phyloP scores from a whole-genome alignment of 2,888 invertebrate genomes.

The Morpho achilles region DNA sequence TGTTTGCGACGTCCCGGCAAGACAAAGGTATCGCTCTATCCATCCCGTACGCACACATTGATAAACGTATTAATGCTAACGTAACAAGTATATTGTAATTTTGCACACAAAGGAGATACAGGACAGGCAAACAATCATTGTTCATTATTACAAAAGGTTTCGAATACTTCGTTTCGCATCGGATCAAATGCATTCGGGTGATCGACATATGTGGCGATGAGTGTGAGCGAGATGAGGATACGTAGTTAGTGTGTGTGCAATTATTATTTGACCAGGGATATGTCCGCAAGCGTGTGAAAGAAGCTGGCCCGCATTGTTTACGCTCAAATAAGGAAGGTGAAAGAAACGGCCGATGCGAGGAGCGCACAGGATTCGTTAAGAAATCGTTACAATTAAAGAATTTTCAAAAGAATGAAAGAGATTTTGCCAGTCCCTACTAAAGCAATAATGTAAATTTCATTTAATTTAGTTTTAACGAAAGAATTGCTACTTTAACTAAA shows the following conservation, averaged over 20 bases:
- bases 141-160: conserved; percentile 79
- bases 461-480: no score
- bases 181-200: conserved; percentile 71
- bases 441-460: no score
- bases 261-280: conserved; percentile 79
- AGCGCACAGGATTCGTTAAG: conserved; percentile 56
- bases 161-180: conserved; percentile 75
- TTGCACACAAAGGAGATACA: conserved; percentile 76
- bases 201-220: conserved; percentile 58
- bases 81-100: conserved; percentile 79
- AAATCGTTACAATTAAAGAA: conserved; percentile 55
- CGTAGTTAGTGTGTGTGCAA: conserved; percentile 60
- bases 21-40: conserved; percentile 76
- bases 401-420: conserved; percentile 3
- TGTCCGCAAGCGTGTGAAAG: conserved; percentile 77
- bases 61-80: conserved; percentile 62
- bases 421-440: no score
- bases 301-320: conserved; percentile 73
- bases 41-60: conserved; percentile 71
- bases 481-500: no score
- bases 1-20: conserved; percentile 76
- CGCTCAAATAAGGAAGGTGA: conserved; percentile 74
- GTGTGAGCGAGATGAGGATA: conserved; percentile 53
- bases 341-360: conserved; percentile 60
- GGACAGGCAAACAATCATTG: conserved; percentile 79